Percentiles rank a stretch among this genome's conserved stretches.
phyloP scores from a whole-genome alignment of 2,888 invertebrate genomes.

The Cataglyphis cursor region DNA sequence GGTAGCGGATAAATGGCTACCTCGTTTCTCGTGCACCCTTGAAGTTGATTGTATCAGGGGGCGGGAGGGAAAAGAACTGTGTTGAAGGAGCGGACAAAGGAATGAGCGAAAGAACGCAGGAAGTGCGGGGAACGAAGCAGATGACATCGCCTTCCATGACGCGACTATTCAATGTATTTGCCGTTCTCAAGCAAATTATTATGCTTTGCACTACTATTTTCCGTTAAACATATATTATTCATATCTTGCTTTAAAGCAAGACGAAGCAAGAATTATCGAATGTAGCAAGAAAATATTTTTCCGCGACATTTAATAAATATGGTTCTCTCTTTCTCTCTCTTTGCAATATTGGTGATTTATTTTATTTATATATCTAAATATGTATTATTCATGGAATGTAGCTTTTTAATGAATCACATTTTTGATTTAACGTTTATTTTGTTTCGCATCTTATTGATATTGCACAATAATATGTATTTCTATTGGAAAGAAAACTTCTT shows the following conservation, averaged over 20 bases:
- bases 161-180: constrained; percentile 57
- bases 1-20: constrained; percentile 77
- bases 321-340: background rate
- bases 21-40: constrained; percentile 75
- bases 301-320: background rate
- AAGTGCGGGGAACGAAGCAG: constrained; percentile 57
- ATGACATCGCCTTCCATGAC: constrained; percentile 62
- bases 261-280: background rate
- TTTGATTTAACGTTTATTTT: background rate
- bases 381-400: background rate
- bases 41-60: constrained; percentile 75
- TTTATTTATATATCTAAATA: constrained; percentile 24
- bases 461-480: constrained; percentile 6
- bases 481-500: constrained; percentile 20
- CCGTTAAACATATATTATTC: constrained; percentile 3
- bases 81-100: constrained; percentile 76
- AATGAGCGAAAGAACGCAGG: constrained; percentile 64
- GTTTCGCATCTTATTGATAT: constrained; percentile 17
- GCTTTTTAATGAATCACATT: background rate
- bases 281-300: constrained; percentile 10
- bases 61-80: constrained; percentile 64
- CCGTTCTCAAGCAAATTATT: constrained; percentile 36
- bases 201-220: constrained; percentile 41
- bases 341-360: background rate
- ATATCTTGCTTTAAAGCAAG: background rate